Base-by-base conservation (phyloP, 1,140 invertebrate genomes). In the Drosophila pectinifera region DNA sequence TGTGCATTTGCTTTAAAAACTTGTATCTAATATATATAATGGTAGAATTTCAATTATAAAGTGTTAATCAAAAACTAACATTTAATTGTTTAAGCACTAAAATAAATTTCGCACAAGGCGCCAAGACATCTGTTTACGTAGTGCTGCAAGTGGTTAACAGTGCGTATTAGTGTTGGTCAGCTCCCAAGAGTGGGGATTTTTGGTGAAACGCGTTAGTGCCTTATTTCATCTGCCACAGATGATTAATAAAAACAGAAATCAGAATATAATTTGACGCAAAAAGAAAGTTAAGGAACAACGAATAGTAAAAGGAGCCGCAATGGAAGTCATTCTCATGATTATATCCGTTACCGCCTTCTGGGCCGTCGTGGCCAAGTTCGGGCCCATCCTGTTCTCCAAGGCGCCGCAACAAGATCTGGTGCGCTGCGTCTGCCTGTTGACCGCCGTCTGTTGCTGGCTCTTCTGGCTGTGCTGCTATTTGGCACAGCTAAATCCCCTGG, bases 381-480 rank as follows among this genome's bases (percentile, higher is more conserved):
- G 97, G 58, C 97, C 97, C 4, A 94, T 97, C 83, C 94, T 98
- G 74, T 94, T 97, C 7, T 97, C 97, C n/a, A 97, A 97, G 93
- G 96, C 96, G 48, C 96, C 96, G 11, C 97, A 98, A 92, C 94
- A 96, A 93, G 61, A 79, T 94, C 95, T 98, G 73, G 95, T 97
- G 62, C 97, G 97, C 93, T 95, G 97, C 53, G 94, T 97, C 75
- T 93, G 98, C 45, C 96, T 97, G 92, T 90, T 98, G 92, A 97
- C 97, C 46, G 97, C 96, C n/a, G 95, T 95, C 31, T 96, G 96
- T 34, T 98, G 97, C 93, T 98, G 97, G 96, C 93, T 98, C 51
- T 98, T 98, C 92, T 99, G 97, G 98, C 93, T 98, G 48, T 97
- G 96, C 92, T 97, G 97, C 73, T 98, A 98, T 85, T 95, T 98